Evolutionary conservation across 37 sponge, comb jelly and placozoan genomes (phyloP).

Genomic region (Oopsacas minuta): DNA sequence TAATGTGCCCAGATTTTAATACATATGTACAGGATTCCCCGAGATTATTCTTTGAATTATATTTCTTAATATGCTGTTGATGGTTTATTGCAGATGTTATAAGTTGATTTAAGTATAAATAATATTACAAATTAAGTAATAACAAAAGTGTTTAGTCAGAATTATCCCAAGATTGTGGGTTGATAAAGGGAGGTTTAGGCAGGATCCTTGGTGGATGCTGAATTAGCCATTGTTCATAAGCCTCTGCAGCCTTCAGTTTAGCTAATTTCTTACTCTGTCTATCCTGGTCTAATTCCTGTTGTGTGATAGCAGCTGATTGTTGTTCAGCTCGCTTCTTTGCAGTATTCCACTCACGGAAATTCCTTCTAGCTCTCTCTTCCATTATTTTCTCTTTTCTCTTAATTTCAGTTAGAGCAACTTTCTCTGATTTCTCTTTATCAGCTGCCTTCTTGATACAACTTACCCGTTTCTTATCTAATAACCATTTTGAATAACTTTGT

Average conservation of each 20-base stretch:
- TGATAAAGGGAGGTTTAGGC: neutral
- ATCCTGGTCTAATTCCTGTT: neutral
- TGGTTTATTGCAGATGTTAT: too few relatives aligned
- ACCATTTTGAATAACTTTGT: neutral
- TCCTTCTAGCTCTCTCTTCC: neutral
- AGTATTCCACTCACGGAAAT: neutral
- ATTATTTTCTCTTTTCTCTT: neutral
- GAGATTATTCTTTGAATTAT: too few relatives aligned
- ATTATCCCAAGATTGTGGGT: neutral
- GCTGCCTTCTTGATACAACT: neutral
- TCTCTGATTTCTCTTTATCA: neutral
- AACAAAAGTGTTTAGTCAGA: too few relatives aligned
- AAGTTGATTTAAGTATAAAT: too few relatives aligned
- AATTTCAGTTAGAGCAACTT: neutral
- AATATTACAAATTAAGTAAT: too few relatives aligned
- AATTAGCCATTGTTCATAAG: neutral
- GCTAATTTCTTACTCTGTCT: neutral
- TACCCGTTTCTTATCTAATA: neutral
- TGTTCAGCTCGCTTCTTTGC: neutral
- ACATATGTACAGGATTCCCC: too few relatives aligned
- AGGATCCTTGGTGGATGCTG: neutral
- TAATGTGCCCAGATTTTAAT: too few relatives aligned
- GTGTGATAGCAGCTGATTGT: neutral
- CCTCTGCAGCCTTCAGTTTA: neutral
- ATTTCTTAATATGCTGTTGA: too few relatives aligned